These are phyloP conservation scores for Prinia subflava DNA, from an alignment of 2,113 vertebrate genomes.

Conservation along the genomic window DNA sequence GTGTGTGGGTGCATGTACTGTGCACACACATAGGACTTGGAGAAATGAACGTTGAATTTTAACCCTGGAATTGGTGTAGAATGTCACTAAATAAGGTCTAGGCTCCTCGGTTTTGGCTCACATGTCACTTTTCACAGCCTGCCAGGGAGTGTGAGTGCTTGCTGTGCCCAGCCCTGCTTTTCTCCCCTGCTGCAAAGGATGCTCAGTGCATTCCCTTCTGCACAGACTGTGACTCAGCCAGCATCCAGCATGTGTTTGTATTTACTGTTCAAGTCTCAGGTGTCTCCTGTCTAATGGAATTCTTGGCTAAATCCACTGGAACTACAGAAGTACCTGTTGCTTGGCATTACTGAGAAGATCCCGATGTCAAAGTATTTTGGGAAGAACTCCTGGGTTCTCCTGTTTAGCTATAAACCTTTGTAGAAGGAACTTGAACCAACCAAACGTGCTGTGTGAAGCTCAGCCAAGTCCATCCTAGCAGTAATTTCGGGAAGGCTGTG, in stretches of 20 bases:
- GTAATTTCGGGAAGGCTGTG: not conserved
- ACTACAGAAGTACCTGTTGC: not conserved
- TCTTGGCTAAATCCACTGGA: not conserved
- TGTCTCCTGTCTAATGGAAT: not conserved
- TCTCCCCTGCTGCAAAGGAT: not conserved
- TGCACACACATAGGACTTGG: not conserved
- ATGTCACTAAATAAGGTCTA: not conserved
- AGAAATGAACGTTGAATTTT: not conserved
- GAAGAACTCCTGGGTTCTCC: not conserved
- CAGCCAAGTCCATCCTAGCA: not conserved
- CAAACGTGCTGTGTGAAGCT: not conserved
- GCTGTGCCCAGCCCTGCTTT: not conserved
- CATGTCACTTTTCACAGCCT: not conserved
- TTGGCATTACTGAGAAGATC: not conserved
- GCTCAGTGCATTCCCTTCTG: not conserved
- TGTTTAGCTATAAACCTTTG: not conserved
- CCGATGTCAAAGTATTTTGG: not conserved
- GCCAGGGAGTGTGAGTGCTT: not conserved
- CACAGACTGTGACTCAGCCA: not conserved
- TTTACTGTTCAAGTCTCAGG: not conserved
- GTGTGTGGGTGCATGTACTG: rapidly evolving
- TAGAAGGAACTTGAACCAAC: not conserved
- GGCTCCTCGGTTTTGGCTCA: not conserved
- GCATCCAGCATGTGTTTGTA: not conserved
- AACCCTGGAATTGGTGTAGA: not conserved